Evolutionary conservation across 2,797 vertebrate species (phyloP), one percentile per base, ranked within the genome.

Genomic region (Psittacula derbiana): DNA sequence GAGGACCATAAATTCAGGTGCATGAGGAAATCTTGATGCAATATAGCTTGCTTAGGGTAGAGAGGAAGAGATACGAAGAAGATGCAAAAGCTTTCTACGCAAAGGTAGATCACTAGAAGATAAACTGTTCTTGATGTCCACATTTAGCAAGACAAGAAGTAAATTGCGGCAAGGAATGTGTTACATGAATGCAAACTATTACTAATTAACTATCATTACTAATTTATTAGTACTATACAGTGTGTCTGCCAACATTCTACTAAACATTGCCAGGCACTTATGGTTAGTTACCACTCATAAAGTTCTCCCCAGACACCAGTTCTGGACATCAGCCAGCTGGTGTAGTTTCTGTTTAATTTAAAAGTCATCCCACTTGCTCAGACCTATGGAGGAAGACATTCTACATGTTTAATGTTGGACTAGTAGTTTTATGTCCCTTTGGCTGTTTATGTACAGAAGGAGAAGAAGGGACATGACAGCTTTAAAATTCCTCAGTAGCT

Each of bases 141-240:
- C 14, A 20, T 93, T 94, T 90, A 93, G 55, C 73, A 31, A 5
- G 53, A 90, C 44, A 65, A 87, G 91, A 86, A 92, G 71, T 76
- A 92, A 94, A 94, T 25, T 83, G 70, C 82, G 71, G 74, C 38
- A 81, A 93, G 76, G 78, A 90, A 82, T 57, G n/a, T 66, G 86
- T 76, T 88, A 91, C 88, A 50, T 38, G 86, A 88, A 92, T 74
- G 41, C 20, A 41, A 90, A 93, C 66, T 87, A 92, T 95, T 88
- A 93, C 83, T 93, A 95, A 94, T 94, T 83, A 95, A 95, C 93
- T 72, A 76, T 86, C 87, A 96, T 96, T 88, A 96, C 53, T 95
- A 88, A 96, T 96, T 95, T 93, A 95, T 94, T 71, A 90, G 78
- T 82, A 76, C 69, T 90, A 20, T 92, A 62, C 38, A 67, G 86